These are phyloP conservation scores for Chaetodon trifasciatus DNA, from an alignment of 2,797 vertebrate genomes.

Conservation along the genomic window DNA sequence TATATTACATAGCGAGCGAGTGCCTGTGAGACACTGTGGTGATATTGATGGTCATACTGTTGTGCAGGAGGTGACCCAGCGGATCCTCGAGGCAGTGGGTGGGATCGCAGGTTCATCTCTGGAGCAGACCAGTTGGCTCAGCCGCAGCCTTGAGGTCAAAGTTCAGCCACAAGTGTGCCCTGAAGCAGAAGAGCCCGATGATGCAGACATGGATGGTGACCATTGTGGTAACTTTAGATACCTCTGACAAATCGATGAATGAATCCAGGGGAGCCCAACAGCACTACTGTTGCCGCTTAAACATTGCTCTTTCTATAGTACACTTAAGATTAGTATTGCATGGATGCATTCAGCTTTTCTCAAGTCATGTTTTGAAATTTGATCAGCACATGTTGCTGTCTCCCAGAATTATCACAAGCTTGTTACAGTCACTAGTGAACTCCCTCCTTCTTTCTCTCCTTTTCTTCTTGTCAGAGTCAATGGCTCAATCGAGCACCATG, in stretches of 20 bases:
- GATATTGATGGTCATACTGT: background rate
- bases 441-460: background rate
- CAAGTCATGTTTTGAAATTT: background rate
- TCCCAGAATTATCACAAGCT: background rate
- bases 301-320: background rate
- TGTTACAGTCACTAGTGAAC: background rate
- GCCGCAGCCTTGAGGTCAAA: conserved; percentile 97
- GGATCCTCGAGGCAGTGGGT: conserved; percentile 94
- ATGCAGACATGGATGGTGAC: conserved; percentile 84
- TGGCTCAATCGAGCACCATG: conserved; percentile 89
- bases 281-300: conserved; percentile 7
- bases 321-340: background rate
- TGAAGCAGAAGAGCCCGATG: conserved; percentile 87
- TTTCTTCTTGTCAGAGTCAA: conserved; percentile 79
- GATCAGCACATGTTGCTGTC: background rate
- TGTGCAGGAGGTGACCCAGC: conserved; percentile 94
- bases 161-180: conserved; percentile 93
- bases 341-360: background rate
- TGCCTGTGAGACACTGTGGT: background rate
- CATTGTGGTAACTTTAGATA: conserved; percentile 80
- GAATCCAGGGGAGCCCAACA: background rate
- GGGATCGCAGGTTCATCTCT: conserved; percentile 95
- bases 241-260: background rate
- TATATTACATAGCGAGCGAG: background rate
- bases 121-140: conserved; percentile 99